Evolutionary conservation across 2,797 vertebrate genomes (phyloP), one percentile per base, ranked within the genome.

Genomic region (Chiroxiphia lanceolata): DNA sequence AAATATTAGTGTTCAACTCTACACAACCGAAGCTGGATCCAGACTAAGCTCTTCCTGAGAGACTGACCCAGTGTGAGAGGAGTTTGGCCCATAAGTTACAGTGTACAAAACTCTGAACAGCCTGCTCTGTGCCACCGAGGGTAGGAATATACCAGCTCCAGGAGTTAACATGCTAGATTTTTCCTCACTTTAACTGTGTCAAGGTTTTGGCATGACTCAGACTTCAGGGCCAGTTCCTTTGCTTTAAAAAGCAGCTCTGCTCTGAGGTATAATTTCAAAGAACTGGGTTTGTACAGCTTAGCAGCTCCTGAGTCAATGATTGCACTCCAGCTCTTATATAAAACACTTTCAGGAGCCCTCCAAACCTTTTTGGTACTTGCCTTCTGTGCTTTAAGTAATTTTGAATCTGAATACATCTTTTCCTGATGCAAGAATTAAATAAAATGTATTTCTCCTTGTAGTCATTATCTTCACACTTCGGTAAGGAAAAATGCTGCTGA

Each of bases 201-300:
- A 45, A 33, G 33, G 10, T 27, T 79, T 86, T 48, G n/a, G 47
- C 50, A 47, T 42, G 36, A 83, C 33, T 64, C n/a, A 81, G 57
- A 64, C 26, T 79, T 68, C 36, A 78, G 48, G 36, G 10, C 11
- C 17, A 38, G 15, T 68, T 91, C 38, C 40, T 76, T 57, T 82
- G 74, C 80, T 96, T 85, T 94, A 89, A 86, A 88, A 63, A 50
- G 47, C 53, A 92, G 69, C 72, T 91, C 69, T 65, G 36, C 63
- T 79, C 72, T 44, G n/a, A 91, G 36, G 10, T 69, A 7, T 20
- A n/a, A 38, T 45, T 83, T 68, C 60, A 45, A 68, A 87, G 44
- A 68, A 48, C 18, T 69, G 31, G 15, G 19, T 64, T 23, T 68
- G 57, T 50, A 63, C 40, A 92, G 26, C 7, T 69, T 71, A 47